Conservation (phyloP, 2,888 invertebrate species). For the Blastobasis lacticolella region DNA sequence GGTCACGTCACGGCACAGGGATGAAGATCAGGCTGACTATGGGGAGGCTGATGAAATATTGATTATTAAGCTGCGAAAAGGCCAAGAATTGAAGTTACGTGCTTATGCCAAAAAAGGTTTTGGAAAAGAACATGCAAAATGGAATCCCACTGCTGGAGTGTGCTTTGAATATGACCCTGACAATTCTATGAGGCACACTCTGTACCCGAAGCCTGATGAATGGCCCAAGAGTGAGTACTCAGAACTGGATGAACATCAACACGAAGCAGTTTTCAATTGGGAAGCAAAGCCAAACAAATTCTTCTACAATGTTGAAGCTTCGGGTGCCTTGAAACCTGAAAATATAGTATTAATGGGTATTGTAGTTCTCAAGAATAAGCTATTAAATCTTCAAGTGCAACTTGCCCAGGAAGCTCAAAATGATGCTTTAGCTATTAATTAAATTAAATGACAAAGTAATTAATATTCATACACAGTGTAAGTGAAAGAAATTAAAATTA, state of each 20-base stretch:
- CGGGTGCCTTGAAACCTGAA: constrained; percentile 95
- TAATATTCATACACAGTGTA: background rate
- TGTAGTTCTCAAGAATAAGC: constrained; percentile 93
- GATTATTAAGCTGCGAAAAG: constrained; percentile 82
- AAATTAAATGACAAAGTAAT: constrained; percentile 21
- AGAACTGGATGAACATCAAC: constrained; percentile 92
- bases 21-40: constrained; percentile 94
- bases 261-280: constrained; percentile 95
- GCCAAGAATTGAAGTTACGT: constrained; percentile 94
- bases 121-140: constrained; percentile 99
- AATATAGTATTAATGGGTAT: constrained; percentile 98
- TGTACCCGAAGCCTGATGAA: constrained; percentile 97
- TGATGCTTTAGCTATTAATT: constrained; percentile 84
- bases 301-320: constrained; percentile 96
- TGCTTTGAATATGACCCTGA: constrained; percentile 99
- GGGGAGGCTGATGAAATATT: constrained; percentile 93
- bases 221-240: constrained; percentile 99
- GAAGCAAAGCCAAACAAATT: constrained; percentile 97
- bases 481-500: too few species aligned
- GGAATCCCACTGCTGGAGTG: constrained; percentile 99
- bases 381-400: constrained; percentile 95
- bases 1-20: constrained; percentile 92
- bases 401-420: constrained; percentile 89
- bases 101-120: constrained; percentile 98
- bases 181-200: constrained; percentile 95